phyloP scores from a whole-genome alignment of 2,113 vertebrate species.

The Diglossa brunneiventris region DNA sequence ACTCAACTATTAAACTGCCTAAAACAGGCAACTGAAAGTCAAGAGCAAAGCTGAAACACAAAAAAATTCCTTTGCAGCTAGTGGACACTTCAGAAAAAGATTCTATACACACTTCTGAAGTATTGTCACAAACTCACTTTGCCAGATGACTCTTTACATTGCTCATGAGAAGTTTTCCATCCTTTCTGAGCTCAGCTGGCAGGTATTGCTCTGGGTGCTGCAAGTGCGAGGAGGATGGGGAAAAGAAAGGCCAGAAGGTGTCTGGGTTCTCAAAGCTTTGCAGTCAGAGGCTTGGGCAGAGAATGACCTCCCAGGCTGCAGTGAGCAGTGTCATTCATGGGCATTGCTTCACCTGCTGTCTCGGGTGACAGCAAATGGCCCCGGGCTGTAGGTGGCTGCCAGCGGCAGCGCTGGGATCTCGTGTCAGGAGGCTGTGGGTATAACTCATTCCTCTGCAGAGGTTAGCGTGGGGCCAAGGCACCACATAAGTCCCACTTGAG shows the following conservation, averaged over 20 bases:
- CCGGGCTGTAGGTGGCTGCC: not conserved
- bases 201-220: not conserved
- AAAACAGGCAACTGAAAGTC: not conserved
- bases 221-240: not conserved
- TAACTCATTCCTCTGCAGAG: not conserved
- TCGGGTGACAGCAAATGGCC: not conserved
- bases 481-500: constrained; percentile 38
- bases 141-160: not conserved
- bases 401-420: not conserved
- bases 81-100: not conserved
- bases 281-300: not conserved
- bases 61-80: not conserved
- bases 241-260: not conserved
- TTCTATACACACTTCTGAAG: not conserved
- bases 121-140: not conserved
- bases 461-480: constrained; percentile 29
- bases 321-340: not conserved
- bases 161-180: not conserved
- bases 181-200: not conserved
- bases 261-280: not conserved
- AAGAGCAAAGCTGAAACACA: accelerated
- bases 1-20: not conserved
- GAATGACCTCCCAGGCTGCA: not conserved
- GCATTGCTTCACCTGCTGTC: constrained; percentile 42
- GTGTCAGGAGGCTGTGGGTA: not conserved